Evolutionary conservation across 2,113 vertebrate genomes (phyloP).

Genomic region (Trematocara variabile): DNA sequence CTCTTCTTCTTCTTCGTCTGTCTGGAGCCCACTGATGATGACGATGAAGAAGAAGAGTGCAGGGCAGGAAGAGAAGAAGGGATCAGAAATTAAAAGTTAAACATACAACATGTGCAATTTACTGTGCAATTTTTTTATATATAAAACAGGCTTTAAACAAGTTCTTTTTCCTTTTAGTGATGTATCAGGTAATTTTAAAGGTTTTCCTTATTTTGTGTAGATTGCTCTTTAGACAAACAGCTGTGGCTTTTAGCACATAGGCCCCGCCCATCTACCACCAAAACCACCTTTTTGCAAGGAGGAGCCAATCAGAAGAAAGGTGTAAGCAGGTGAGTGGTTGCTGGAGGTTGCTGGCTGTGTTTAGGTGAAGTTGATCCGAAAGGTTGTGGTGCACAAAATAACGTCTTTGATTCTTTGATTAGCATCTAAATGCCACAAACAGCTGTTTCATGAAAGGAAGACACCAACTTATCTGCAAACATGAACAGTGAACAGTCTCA

Average conservation of each 20-base stretch:
- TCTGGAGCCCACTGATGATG: slow-evolving; percentile 82
- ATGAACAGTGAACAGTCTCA: not conserved
- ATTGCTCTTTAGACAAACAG: not conserved
- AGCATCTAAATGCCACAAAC: not conserved
- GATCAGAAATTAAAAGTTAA: not conserved
- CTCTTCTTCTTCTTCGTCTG: too few species aligned
- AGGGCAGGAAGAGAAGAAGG: not conserved
- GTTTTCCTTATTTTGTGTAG: not conserved
- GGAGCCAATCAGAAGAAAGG: not conserved
- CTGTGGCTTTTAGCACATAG: not conserved
- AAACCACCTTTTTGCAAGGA: not conserved
- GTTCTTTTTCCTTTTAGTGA: not conserved
- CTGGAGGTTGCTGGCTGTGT: not conserved
- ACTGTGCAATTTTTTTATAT: not conserved
- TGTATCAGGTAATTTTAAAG: not conserved
- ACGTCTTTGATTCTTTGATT: not conserved
- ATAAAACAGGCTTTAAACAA: not conserved
- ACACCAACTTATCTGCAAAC: not conserved
- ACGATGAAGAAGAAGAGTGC: not conserved
- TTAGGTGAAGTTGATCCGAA: not conserved
- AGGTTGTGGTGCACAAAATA: not conserved
- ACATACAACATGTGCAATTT: not conserved
- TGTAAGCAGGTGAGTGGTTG: accelerated
- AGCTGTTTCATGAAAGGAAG: accelerated
- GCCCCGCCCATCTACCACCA: not conserved